Evolutionary conservation across 2,797 vertebrate genomes (phyloP).

Genomic region (Sebastiscus tertius): DNA sequence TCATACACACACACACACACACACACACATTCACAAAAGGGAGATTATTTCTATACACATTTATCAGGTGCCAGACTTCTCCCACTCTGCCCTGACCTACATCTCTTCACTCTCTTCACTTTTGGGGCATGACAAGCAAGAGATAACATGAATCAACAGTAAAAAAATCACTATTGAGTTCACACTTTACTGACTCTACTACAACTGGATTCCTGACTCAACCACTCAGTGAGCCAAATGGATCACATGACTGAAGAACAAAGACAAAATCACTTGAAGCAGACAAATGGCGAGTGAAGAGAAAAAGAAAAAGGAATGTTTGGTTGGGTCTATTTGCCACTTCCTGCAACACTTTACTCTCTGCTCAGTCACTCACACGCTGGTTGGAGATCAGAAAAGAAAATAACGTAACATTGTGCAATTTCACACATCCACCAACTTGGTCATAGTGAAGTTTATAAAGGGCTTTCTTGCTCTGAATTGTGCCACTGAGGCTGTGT

Average conservation of each 20-base stretch:
- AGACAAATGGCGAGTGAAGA: neutral
- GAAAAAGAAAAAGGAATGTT: neutral
- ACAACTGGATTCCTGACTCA: neutral
- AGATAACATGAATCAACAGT: constrained; percentile 1
- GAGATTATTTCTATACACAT: neutral
- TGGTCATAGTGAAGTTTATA: neutral
- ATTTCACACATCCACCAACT: neutral
- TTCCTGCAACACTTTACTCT: neutral
- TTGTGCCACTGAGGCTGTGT: neutral
- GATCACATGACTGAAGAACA: neutral
- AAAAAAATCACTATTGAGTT: neutral
- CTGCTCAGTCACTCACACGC: neutral
- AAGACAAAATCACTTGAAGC: neutral
- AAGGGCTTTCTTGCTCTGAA: neutral
- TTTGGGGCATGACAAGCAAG: neutral
- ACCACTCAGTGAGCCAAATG: neutral
- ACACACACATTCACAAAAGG: neutral
- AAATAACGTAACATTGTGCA: neutral
- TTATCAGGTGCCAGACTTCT: constrained; percentile 18
- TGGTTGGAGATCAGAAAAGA: neutral
- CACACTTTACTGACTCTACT: neutral
- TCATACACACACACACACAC: neutral
- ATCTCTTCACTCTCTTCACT: constrained; percentile 8
- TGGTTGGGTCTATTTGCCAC: neutral
- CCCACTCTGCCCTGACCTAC: constrained; percentile 21